Conservation (phyloP, 1,140 invertebrate genomes). For the Theocolax elegans region DNA sequence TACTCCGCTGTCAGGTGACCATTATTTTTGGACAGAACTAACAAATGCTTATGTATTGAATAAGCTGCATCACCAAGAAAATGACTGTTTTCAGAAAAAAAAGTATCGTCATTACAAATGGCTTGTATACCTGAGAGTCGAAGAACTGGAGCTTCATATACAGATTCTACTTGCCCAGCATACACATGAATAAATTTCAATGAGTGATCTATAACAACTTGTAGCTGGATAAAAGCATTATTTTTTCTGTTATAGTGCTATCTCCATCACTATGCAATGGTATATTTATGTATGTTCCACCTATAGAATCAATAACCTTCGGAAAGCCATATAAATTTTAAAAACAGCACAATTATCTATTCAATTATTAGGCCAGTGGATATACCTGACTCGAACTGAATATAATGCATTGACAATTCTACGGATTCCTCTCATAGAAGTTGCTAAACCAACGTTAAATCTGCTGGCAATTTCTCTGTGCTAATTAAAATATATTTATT, state of each 20-base stretch:
- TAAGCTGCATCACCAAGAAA: conserved; percentile 37
- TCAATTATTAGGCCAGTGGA: not conserved
- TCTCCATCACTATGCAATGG: not conserved
- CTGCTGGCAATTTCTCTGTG: not conserved
- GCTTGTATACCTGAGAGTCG: conserved; percentile 39
- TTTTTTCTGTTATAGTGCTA: not conserved
- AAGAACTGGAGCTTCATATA: conserved; percentile 47
- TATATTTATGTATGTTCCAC: not conserved
- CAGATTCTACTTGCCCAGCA: conserved; percentile 45
- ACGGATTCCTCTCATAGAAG: not conserved
- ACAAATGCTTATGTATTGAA: not conserved
- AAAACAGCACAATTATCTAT: not conserved
- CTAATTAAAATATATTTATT: not conserved
- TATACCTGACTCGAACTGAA: not conserved
- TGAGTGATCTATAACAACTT: conserved; percentile 43
- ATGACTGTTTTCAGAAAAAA: conserved; percentile 2
- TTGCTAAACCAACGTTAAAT: not conserved
- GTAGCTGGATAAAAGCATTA: not conserved
- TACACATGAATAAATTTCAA: conserved; percentile 45
- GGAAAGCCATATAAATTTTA: not conserved
- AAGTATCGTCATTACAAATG: conserved; percentile 3
- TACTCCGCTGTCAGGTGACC: not conserved
- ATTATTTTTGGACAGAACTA: not conserved
- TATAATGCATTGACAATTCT: not conserved
- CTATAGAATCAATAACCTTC: not conserved